A percentile compares a stretch with the other conserved stretches of the same genome.
Evolutionary conservation across 2,888 invertebrate genomes (phyloP).

Genomic region (Epinotia demarniana): DNA sequence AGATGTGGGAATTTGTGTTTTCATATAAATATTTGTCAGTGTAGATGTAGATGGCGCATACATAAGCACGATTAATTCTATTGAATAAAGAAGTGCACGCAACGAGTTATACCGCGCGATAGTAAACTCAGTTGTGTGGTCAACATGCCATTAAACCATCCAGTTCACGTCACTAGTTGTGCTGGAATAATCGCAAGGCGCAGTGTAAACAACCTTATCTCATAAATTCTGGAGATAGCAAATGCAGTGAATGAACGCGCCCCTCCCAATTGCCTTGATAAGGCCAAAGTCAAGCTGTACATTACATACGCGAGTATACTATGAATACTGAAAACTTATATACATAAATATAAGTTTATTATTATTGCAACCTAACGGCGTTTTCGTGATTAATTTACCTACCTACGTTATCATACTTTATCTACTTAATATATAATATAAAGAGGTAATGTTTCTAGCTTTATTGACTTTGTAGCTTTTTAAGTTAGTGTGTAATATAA

Average conservation of each 20-base stretch:
- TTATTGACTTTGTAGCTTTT: too few relatives aligned
- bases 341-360: too few relatives aligned
- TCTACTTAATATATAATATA: too few relatives aligned
- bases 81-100: background rate
- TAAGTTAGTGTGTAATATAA: too few relatives aligned
- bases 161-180: slow-evolving; percentile 3
- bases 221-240: slow-evolving; percentile 27
- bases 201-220: slow-evolving; percentile 40
- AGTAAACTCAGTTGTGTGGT: background rate
- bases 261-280: slow-evolving; percentile 40
- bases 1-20: too few relatives aligned
- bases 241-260: slow-evolving; percentile 42
- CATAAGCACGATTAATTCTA: too few relatives aligned
- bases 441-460: too few relatives aligned
- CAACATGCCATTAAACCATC: background rate
- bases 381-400: too few relatives aligned
- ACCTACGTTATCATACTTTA: too few relatives aligned
- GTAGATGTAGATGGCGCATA: background rate
- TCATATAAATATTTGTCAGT: too few relatives aligned
- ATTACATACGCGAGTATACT: background rate
- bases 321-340: too few relatives aligned
- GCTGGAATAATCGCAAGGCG: slow-evolving; percentile 9
- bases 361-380: too few relatives aligned
- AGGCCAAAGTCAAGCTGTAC: slow-evolving; percentile 26
- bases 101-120: background rate